Base-by-base conservation (phyloP, 2,797 vertebrate species). In the Cossypha heuglini region DNA sequence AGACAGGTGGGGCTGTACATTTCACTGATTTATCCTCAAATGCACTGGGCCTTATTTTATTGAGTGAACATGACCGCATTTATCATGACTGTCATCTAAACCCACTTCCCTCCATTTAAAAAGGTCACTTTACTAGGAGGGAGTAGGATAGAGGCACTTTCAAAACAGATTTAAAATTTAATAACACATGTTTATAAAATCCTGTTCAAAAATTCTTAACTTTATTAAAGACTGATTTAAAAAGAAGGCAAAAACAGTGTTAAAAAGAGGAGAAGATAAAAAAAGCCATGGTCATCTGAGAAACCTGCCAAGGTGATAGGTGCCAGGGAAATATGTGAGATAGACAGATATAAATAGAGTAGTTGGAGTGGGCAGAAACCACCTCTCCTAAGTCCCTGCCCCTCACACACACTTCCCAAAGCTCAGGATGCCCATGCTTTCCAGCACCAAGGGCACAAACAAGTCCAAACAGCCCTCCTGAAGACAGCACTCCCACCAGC, bases 1-100 rank as follows among this genome's bases (percentile, higher is more conserved):
- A 99, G 99, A 99, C 99, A 99, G 99, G 99, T 99, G 99, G 99
- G 99, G 99, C 98, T 99, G 99, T 99, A 99, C 99, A 99, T 99
- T 99, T 98, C 98, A 99, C 99, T 98, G 98, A 98, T 98, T 99
- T 99, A 99, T 99, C 98, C 99, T 99, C 99, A 99, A 98, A 98
- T 98, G 98, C 98, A 98, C 98, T 98, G 96, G 97, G 98, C 98
- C 98, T 98, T 98, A 98, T 98, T 98, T 98, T 98, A 98, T 98
- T 98, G 98, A 98, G 98, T 98, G 98, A 98, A 98, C 98, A 98
- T 98, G 98, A 98, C 98, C 98, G 97, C 98, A 99, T 99, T 99
- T 98, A 99, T 99, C 99, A 99, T 98, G 98, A 98, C 99, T 99
- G 99, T 99, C 99, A 99, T 99, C 98, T 98, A 98, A 98, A 98